Percentiles rank a stretch among this genome's conserved stretches.
These are phyloP conservation scores for Bothrops jararaca DNA, from an alignment of 2,113 vertebrate genomes.

Conservation along the genomic window DNA sequence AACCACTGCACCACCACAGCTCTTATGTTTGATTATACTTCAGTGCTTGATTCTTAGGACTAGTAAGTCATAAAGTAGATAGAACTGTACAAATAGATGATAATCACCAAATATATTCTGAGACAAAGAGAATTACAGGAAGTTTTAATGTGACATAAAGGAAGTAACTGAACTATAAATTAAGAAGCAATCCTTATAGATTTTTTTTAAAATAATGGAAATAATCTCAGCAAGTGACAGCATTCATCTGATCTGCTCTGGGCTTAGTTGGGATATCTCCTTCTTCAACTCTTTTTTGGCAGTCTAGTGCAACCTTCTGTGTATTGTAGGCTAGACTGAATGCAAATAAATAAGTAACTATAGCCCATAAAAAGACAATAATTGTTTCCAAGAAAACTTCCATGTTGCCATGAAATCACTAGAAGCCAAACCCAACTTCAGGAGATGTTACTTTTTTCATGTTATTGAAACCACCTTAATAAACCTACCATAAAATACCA, in stretches of 20 bases:
- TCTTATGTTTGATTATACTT: not conserved
- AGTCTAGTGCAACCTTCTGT: not conserved
- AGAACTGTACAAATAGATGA: not conserved
- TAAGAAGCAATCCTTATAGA: not conserved
- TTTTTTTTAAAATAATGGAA: not conserved
- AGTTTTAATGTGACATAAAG: not conserved
- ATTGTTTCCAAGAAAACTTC: not conserved
- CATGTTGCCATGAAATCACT: not conserved
- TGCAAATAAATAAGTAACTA: not conserved
- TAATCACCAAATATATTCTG: not conserved
- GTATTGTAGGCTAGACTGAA: not conserved
- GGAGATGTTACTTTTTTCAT: not conserved
- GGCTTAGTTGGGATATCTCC: not conserved
- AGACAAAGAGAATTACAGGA: not conserved
- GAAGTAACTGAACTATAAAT: not conserved
- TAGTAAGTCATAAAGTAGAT: not conserved
- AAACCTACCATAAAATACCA: not conserved
- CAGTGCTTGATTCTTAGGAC: not conserved
- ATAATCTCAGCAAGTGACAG: not conserved
- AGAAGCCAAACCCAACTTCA: not conserved
- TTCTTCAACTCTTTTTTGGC: not conserved
- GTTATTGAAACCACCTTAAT: not conserved
- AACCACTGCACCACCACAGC: not conserved
- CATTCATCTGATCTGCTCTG: not conserved
- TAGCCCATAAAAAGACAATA: not conserved